A percentile compares a stretch with the other conserved stretches of the same genome.
These are phyloP conservation scores for Epinotia demarniana DNA, from an alignment of 2,888 invertebrate species.

Conservation along the genomic window DNA sequence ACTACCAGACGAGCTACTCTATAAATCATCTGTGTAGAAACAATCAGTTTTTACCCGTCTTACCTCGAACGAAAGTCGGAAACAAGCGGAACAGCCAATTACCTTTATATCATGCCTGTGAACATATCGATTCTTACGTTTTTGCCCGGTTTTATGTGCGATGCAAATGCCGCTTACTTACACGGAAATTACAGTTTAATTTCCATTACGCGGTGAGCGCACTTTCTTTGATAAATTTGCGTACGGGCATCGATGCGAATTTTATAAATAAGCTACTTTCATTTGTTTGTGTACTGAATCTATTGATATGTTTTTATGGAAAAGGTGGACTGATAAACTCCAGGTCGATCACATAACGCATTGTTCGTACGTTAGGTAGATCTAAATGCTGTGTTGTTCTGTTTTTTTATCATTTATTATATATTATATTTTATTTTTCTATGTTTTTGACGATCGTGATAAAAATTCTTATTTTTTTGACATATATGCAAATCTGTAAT, in stretches of 20 bases:
- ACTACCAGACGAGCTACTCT: background rate
- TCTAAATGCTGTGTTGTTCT: too few relatives aligned
- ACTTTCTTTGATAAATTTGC: slow-evolving; percentile 34
- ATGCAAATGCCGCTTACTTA: slow-evolving; percentile 23
- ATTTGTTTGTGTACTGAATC: slow-evolving; percentile 10
- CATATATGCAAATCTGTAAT: too few relatives aligned
- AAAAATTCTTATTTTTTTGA: too few relatives aligned
- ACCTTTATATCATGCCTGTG: slow-evolving; percentile 38
- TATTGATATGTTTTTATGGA: background rate
- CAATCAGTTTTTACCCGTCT: slow-evolving; percentile 24
- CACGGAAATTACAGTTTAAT: slow-evolving; percentile 26
- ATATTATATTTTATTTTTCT: too few relatives aligned
- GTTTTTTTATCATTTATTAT: too few relatives aligned
- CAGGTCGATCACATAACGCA: too few relatives aligned
- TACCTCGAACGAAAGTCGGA: slow-evolving; percentile 43
- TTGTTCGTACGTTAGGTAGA: too few relatives aligned
- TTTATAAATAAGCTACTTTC: background rate
- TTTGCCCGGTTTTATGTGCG: slow-evolving; percentile 8
- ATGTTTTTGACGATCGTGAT: too few relatives aligned
- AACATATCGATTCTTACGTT: slow-evolving; percentile 36
- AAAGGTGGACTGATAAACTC: too few relatives aligned
- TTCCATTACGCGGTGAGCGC: background rate
- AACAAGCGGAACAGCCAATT: slow-evolving; percentile 36
- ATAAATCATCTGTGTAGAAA: slow-evolving; percentile 8
- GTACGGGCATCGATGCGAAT: background rate